Base-by-base conservation (phyloP, 2,888 invertebrate species). In the Agrilus biguttatus region DNA sequence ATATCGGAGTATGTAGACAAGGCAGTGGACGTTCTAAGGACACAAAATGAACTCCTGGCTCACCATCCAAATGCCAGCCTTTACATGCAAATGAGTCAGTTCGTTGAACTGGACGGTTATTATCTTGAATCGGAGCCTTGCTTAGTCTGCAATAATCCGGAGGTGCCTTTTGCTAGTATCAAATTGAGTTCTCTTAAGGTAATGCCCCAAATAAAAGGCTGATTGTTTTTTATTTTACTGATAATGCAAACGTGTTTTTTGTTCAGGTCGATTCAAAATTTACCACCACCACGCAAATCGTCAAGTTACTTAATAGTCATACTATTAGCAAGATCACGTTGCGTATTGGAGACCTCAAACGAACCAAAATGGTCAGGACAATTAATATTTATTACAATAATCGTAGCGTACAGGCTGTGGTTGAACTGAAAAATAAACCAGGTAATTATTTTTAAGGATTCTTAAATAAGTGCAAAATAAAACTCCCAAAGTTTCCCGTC, bases 341-440 rank as follows among this genome's bases (percentile, higher is more conserved):
- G 36, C 80, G 93, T 44, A 88, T 97, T 57, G 88, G 89, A 8
- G 97, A 98, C 65, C 74, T 97, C 50, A 97, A 97, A 65, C 78
- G 95, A 47, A 89, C 89, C 43, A 95, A 97, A 73, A 96, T 96
- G 93, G 93, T 96, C 43, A 79, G 92, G 47, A 87, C 89, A 1
- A 84, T 97, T 58, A 92, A 91, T 66, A 86, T 97, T 55, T 96
- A 90, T 68, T 97, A 97, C 70, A 96, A 95, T 65, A 95, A 95
- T 64, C 78, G 95, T 43, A 85, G 82, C 40, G 95, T 96, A 0
- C 93, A 95, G 61, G 93, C 95, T 1, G 95, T 96, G 4, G 95
- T 97, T 17, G 97, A 98, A 62, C 70, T 97, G 35, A 97, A 96
- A 69, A 96, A 96, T 63, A 87, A 89, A 55, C 91, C 93, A 10